A percentile compares a stretch with the other conserved stretches of the same genome.
These are phyloP conservation scores for Scopus umbretta DNA, from an alignment of 2,113 vertebrate genomes.

Conservation along the genomic window DNA sequence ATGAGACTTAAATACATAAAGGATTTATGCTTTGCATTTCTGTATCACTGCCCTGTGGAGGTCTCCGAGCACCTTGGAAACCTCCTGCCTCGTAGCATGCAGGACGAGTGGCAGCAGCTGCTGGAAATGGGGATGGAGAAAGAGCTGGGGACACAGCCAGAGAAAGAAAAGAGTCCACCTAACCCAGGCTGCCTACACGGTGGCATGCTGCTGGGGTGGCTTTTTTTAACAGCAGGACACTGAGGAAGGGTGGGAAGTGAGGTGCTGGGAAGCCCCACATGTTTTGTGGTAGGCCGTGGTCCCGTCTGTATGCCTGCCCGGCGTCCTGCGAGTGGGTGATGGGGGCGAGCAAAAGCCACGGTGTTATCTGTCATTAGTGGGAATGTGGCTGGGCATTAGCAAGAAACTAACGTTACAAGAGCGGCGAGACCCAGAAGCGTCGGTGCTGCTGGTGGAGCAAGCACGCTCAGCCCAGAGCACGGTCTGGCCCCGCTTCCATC, in stretches of 20 bases:
- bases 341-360: background rate
- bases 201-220: background rate
- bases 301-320: rapidly evolving
- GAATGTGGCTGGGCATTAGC: background rate
- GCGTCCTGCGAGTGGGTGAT: background rate
- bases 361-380: background rate
- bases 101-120: background rate
- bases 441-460: background rate
- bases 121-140: background rate
- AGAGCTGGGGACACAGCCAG: background rate
- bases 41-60: background rate
- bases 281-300: background rate
- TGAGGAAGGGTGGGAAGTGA: background rate
- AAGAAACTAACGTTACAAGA: rapidly evolving
- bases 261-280: background rate
- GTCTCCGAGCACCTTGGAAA: background rate
- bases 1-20: background rate
- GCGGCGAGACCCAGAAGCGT: background rate
- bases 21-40: background rate
- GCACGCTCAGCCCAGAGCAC: background rate
- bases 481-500: background rate
- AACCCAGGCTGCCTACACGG: background rate
- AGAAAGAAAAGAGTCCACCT: background rate
- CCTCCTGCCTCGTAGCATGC: background rate
- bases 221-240: background rate